Evolutionary conservation across 2,113 vertebrate species (phyloP).

Genomic region (Grammomys dolichurus): DNA sequence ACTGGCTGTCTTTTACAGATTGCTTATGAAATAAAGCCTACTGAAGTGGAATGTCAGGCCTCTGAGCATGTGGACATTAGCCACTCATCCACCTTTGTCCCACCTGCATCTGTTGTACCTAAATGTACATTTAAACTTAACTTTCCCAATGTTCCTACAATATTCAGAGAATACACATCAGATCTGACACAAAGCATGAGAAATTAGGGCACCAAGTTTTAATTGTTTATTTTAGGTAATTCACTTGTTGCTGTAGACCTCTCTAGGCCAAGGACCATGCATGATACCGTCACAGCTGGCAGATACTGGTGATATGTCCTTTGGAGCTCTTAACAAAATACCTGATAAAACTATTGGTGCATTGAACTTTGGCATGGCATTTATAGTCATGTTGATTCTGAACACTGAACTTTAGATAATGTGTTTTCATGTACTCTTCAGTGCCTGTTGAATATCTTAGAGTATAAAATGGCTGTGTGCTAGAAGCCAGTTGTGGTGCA

Average conservation of each 20-base stretch:
- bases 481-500: neutral
- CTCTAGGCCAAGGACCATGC: neutral
- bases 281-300: neutral
- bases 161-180: neutral
- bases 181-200: neutral
- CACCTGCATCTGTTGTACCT: neutral
- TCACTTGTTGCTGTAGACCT: neutral
- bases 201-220: neutral
- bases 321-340: conserved; percentile 51
- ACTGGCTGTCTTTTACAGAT: neutral
- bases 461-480: neutral
- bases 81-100: neutral
- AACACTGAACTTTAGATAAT: conserved; percentile 29
- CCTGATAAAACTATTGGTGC: conserved; percentile 42
- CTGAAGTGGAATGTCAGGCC: neutral
- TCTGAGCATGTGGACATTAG: neutral
- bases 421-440: neutral
- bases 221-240: neutral
- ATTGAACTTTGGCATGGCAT: neutral
- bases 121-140: neutral
- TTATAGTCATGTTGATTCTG: conserved; percentile 14
- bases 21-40: conserved; percentile 7
- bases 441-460: neutral
- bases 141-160: neutral
- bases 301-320: neutral